phyloP scores from a whole-genome alignment of 37 sponge, comb jelly and placozoan species.

The Halichondria panicea region DNA sequence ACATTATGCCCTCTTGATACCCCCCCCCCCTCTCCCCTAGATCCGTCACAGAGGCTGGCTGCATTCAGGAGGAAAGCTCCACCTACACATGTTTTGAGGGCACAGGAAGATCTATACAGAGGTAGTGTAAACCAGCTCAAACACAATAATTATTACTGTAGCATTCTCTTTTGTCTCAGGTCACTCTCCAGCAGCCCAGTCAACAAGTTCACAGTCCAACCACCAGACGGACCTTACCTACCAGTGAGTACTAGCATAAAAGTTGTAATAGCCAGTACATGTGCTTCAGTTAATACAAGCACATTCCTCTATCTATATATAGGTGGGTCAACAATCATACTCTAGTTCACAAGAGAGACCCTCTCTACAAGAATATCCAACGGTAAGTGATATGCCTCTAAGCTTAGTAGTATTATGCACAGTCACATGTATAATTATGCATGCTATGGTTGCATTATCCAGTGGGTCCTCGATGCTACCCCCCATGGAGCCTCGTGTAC shows the following conservation, averaged over 20 bases:
- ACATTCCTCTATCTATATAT: not conserved
- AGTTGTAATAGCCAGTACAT: not conserved
- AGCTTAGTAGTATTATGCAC: no score
- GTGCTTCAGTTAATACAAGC: not conserved
- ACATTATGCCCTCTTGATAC: not conserved
- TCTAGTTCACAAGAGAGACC: not conserved
- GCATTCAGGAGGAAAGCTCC: conserved; percentile 25
- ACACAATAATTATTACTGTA: no score
- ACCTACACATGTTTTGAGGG: not conserved
- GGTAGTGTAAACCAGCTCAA: no score
- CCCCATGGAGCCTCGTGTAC: conserved; percentile 46
- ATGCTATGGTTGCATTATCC: no score
- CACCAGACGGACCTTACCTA: not conserved
- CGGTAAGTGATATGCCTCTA: not conserved
- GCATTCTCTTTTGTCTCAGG: no score
- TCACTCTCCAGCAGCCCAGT: no score
- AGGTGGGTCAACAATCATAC: conserved; percentile 6
- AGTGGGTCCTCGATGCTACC: conserved; percentile 26
- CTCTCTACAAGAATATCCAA: not conserved
- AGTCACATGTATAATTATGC: no score
- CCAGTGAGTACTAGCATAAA: not conserved
- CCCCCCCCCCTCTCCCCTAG: no score
- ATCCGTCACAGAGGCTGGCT: conserved; percentile 28
- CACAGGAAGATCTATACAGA: no score
- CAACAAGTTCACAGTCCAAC: not conserved